phyloP scores from a whole-genome alignment of 2,797 vertebrate genomes.

The Pipistrellus nathusii region DNA sequence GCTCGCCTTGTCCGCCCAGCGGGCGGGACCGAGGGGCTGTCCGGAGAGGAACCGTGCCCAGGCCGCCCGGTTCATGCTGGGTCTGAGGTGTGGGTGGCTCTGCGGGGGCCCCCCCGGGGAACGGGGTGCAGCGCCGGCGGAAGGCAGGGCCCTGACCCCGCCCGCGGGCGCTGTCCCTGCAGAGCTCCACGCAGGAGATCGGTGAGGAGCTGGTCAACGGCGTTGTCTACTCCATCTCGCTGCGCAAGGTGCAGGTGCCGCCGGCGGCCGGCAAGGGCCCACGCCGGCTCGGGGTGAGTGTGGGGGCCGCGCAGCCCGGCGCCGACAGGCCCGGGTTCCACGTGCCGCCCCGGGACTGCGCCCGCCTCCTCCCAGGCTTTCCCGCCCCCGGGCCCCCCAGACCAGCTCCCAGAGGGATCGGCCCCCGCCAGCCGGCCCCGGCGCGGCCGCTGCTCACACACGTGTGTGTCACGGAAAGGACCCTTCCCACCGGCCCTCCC shows the following conservation, averaged over 20 bases:
- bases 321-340: accelerated
- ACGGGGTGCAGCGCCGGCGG: accelerated
- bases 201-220: conserved; percentile 98
- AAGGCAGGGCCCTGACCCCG: background rate
- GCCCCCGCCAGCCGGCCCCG: background rate
- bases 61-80: accelerated
- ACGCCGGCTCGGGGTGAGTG: conserved; percentile 95
- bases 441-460: accelerated
- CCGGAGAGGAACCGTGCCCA: accelerated
- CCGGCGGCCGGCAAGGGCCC: conserved; percentile 96
- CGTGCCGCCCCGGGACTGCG: accelerated
- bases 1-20: accelerated
- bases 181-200: conserved; percentile 99
- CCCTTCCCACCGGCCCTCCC: accelerated
- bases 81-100: background rate
- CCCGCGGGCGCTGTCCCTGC: conserved; percentile 21
- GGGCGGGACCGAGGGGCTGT: accelerated
- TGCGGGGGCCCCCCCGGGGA: accelerated
- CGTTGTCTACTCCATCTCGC: conserved; percentile 97
- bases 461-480: background rate
- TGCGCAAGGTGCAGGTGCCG: conserved; percentile 96
- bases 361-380: background rate
- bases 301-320: accelerated
- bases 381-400: background rate
- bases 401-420: background rate